Base-by-base conservation (phyloP, 2,797 vertebrate species). In the Clarias pachynema region DNA sequence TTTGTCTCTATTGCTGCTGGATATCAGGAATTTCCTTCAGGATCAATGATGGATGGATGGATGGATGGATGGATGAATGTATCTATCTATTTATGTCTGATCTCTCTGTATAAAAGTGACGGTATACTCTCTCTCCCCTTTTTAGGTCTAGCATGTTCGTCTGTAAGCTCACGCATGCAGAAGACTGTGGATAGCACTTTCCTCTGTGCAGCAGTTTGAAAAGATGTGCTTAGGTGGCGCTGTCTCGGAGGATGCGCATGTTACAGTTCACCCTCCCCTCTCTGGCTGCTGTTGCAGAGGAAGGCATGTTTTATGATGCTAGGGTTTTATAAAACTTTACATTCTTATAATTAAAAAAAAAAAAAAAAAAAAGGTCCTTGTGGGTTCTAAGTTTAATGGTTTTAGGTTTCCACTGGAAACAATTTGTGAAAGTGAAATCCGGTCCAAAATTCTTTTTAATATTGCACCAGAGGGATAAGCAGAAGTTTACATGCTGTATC, bases 331-430 rank as follows among this genome's bases (percentile, higher is more conserved):
- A 59, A 57, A 77, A 37, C 44, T 37, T 14, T 37, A 37, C 9
- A 57, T 57, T 34, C 49, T 20, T 10, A 75, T 14, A 26, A 44
- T 44, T 10, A 44, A 44, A 44, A 44, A 44, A 44, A 44, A 44
- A 26, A 44, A 10, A 2, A 44, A 44, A 44, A 44, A 74, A 29
- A 4, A 16, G 26, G 31, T 34, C 29, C 53, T 20, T 20, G 26
- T 40, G 22, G 12, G 31, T 60, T 78, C 20, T 37, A 49, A 73
- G 70, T 14, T 16, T 49, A n/a, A 72, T 73, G 12, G 24, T 49
- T 73, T 73, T 73, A 73, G 40, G 37, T 49, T 73, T 73, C 40
- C 70, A 73, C 40, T 57, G 31, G 70, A 5, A 57, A 57, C 18
- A 77, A 18, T 72, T n/a, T 72, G 31, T 37, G 66, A 72, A 69